Conservation (phyloP, 2,797 vertebrate species). For the Smutsia gigantea region DNA sequence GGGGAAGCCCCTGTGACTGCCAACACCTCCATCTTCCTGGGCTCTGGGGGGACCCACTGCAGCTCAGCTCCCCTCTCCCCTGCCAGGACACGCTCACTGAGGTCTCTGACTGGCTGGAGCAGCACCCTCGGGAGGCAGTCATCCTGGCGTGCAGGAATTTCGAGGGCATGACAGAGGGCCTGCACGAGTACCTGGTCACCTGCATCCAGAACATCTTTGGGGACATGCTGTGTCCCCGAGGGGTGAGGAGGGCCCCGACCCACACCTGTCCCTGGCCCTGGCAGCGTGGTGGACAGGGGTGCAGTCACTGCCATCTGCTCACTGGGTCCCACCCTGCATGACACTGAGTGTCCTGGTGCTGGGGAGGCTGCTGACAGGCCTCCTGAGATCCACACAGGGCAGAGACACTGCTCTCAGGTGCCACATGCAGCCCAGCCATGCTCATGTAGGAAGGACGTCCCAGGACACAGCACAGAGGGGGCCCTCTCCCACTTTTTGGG, state of each 20-base stretch:
- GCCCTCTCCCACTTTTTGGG: neutral
- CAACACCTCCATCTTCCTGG: accelerated
- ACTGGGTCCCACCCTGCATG: neutral
- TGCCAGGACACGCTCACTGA: slow-evolving; percentile 89
- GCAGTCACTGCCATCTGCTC: neutral
- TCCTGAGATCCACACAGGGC: too few species aligned
- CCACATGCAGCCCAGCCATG: too few species aligned
- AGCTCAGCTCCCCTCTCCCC: neutral
- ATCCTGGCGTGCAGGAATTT: slow-evolving; percentile 94
- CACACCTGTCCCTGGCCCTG: too few species aligned
- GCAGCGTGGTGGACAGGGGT: too few species aligned
- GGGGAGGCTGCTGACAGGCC: too few species aligned
- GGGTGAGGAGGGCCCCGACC: slow-evolving; percentile 81
- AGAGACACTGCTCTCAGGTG: too few species aligned
- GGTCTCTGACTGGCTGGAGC: slow-evolving; percentile 90
- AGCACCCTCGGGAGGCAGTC: slow-evolving; percentile 91
- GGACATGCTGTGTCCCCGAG: slow-evolving; percentile 90
- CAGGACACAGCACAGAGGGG: neutral
- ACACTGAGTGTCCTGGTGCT: too few species aligned
- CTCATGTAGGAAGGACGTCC: too few species aligned
- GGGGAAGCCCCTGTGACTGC: too few species aligned
- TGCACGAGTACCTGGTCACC: slow-evolving; percentile 89
- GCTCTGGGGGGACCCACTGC: accelerated
- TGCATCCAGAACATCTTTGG: slow-evolving; percentile 91
- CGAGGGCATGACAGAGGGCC: slow-evolving; percentile 87